Conservation (phyloP, 1,140 invertebrate genomes). For the Pogonognathellus flavescens region DNA sequence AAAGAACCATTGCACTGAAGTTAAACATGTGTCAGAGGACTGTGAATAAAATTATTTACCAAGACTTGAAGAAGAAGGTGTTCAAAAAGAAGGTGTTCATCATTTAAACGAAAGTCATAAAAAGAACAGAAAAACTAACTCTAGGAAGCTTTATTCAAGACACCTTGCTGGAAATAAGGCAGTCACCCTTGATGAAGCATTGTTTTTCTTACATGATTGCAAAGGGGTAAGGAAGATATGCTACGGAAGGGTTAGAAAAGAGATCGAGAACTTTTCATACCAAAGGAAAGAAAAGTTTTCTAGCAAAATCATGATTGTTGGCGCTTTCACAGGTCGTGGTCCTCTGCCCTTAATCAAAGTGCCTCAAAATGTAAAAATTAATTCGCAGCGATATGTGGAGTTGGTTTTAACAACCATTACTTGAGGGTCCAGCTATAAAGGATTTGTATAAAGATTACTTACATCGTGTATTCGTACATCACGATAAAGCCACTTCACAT, state of each 20-base stretch:
- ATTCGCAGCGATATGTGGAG: constrained; percentile 3
- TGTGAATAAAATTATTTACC: constrained; percentile 19
- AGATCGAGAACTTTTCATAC: background rate
- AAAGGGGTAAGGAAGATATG: background rate
- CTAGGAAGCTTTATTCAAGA: constrained; percentile 51
- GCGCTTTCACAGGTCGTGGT: constrained; percentile 43
- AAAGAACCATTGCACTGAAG: no score
- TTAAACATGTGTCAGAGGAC: no score
- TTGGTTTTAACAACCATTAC: constrained; percentile 32
- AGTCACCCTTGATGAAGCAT: constrained; percentile 50
- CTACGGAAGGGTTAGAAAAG: background rate
- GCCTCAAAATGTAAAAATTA: constrained; percentile 29
- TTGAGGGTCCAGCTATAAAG: constrained; percentile 8
- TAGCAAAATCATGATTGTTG: constrained; percentile 23
- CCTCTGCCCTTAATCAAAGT: constrained; percentile 30
- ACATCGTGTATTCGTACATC: constrained; percentile 38
- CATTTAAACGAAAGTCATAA: background rate
- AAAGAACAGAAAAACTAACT: constrained; percentile 27
- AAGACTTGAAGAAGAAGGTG: constrained; percentile 44
- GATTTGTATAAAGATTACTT: background rate
- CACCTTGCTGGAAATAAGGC: constrained; percentile 38
- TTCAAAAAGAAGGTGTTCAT: constrained; percentile 39
- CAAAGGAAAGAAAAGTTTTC: constrained; percentile 17
- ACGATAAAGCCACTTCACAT: constrained; percentile 37
- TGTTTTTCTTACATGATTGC: constrained; percentile 1